These are phyloP conservation scores for Sardina pilchardus DNA, from an alignment of 2,113 vertebrate species.

Conservation along the genomic window DNA sequence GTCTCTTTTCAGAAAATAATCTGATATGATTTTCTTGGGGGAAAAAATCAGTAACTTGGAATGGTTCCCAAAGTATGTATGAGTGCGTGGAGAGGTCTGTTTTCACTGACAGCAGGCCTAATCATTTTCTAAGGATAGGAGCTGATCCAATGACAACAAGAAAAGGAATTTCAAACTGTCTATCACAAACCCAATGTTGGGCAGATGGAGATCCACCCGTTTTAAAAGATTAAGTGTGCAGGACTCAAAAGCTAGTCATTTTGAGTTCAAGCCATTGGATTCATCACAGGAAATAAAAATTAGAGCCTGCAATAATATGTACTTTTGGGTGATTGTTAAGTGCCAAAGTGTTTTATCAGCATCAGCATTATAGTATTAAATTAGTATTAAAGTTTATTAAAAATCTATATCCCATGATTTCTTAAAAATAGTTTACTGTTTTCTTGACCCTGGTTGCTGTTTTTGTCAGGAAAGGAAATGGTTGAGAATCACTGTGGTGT, in stretches of 20 bases:
- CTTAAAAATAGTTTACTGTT: background rate
- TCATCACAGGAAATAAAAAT: slow-evolving; percentile 8
- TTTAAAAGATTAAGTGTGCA: slow-evolving; percentile 8
- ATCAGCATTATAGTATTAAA: background rate
- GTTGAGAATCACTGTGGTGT: too few relatives aligned
- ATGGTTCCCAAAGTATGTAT: background rate
- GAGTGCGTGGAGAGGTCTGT: background rate
- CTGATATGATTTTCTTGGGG: background rate
- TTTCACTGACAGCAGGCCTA: background rate
- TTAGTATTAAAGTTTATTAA: background rate
- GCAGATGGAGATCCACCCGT: background rate
- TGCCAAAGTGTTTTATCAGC: background rate
- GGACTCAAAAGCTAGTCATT: background rate
- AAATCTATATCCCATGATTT: background rate
- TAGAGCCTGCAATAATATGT: background rate
- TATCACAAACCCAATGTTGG: background rate
- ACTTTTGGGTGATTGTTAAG: background rate
- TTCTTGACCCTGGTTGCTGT: background rate
- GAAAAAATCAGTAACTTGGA: slow-evolving; percentile 15
- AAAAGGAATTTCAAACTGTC: slow-evolving; percentile 10
- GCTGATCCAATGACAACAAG: slow-evolving; percentile 16
- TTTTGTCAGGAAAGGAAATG: background rate
- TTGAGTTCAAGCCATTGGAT: background rate
- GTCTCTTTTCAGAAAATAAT: background rate
- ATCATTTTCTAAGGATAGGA: slow-evolving; percentile 12